These are phyloP conservation scores for Eubasilissa splendida DNA, from an alignment of 2,888 invertebrate genomes.

Conservation along the genomic window DNA sequence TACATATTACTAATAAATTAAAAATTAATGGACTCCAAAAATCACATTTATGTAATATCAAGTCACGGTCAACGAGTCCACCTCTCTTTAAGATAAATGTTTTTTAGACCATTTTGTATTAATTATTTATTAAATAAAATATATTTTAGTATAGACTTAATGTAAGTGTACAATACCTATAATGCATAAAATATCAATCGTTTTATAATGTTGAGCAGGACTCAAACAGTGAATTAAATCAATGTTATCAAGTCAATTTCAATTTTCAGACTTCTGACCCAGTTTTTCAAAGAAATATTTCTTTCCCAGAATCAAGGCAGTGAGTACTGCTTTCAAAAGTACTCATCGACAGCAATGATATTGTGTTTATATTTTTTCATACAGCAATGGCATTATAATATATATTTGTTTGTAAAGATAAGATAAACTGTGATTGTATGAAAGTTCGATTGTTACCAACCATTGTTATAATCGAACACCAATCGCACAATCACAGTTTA, in stretches of 20 bases:
- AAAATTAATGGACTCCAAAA: constrained; percentile 1
- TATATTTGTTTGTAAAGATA: no score
- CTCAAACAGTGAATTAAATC: not conserved
- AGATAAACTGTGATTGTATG: no score
- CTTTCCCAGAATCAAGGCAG: no score
- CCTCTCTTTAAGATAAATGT: not conserved
- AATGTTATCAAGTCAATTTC: not conserved
- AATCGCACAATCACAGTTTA: no score
- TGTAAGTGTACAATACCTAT: not conserved
- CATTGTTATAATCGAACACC: no score
- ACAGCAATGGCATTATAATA: no score
- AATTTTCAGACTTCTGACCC: not conserved
- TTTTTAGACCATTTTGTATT: constrained; percentile 26
- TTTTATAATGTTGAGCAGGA: constrained; percentile 2
- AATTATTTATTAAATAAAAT: constrained; percentile 2
- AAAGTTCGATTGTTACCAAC: no score
- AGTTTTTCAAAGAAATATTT: no score
- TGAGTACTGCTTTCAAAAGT: no score
- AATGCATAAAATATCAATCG: not conserved
- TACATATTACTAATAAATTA: not conserved
- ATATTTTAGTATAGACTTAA: constrained; percentile 14
- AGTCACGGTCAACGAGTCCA: constrained; percentile 9
- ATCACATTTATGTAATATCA: not conserved
- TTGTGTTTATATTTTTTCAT: no score
- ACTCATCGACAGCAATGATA: no score